These are phyloP conservation scores for Reinhardtius hippoglossoides DNA, from an alignment of 2,113 vertebrate genomes.

Conservation along the genomic window DNA sequence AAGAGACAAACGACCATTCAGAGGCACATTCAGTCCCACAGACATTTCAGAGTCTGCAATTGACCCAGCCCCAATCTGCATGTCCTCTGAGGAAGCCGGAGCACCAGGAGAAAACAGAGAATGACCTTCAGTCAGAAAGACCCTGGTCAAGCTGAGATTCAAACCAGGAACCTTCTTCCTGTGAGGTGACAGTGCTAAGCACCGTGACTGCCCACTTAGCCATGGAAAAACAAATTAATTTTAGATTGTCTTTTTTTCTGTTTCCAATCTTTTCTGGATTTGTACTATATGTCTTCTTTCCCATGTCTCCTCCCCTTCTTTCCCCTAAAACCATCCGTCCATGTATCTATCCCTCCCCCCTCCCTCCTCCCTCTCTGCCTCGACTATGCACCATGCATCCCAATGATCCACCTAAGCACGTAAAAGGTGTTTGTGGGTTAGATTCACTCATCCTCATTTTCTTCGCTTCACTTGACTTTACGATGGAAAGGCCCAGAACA, in stretches of 20 bases:
- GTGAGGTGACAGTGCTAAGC: too few species aligned
- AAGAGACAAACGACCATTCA: too few species aligned
- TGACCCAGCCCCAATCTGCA: too few species aligned
- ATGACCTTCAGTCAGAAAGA: too few species aligned
- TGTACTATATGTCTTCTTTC: neutral
- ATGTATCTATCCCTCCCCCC: slow-evolving; percentile 16
- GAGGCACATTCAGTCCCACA: too few species aligned
- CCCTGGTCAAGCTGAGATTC: too few species aligned
- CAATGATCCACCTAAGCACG: slow-evolving; percentile 65
- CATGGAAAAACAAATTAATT: slow-evolving; percentile 3
- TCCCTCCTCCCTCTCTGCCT: neutral
- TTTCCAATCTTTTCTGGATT: neutral
- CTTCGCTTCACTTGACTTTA: slow-evolving; percentile 78
- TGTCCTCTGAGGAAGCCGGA: too few species aligned
- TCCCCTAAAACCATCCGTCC: slow-evolving; percentile 17
- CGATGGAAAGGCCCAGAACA: slow-evolving; percentile 67
- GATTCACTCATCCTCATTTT: slow-evolving; percentile 70
- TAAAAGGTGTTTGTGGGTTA: slow-evolving; percentile 72
- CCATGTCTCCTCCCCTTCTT: slow-evolving; percentile 1
- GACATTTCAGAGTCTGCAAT: too few species aligned
- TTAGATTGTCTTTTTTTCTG: neutral
- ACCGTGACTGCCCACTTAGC: neutral
- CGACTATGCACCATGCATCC: slow-evolving; percentile 62
- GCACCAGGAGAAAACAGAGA: too few species aligned
- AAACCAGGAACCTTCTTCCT: too few species aligned